Evolutionary conservation across 2,113 vertebrate species (phyloP).

Genomic region (Bos indicus): DNA sequence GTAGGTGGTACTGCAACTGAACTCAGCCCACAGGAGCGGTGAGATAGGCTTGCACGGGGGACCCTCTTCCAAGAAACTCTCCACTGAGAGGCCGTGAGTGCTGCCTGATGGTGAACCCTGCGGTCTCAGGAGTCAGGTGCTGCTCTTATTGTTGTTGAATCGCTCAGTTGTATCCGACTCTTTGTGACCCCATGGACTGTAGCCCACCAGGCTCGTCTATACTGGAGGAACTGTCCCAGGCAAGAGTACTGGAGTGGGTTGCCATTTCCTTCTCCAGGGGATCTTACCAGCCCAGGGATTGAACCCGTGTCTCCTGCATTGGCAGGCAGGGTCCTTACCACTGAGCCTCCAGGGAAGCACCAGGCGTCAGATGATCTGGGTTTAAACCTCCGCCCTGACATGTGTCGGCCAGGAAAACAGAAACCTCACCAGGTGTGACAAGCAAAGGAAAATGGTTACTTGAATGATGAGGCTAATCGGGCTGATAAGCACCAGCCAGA

Average conservation of each 20-base stretch:
- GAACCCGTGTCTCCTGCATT: neutral
- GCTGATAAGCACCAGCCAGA: neutral
- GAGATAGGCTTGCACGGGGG: accelerated
- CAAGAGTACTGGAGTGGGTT: neutral
- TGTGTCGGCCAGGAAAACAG: neutral
- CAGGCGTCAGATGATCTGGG: neutral
- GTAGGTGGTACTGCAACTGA: neutral
- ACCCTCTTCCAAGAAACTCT: neutral
- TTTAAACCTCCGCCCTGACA: neutral
- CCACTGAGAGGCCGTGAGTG: neutral
- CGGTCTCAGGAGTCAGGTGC: no score
- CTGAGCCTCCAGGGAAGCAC: neutral
- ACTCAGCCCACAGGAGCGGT: neutral
- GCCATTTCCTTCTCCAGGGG: neutral
- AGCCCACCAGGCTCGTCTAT: neutral
- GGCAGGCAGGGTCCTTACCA: neutral
- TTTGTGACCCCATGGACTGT: neutral
- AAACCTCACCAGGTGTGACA: neutral
- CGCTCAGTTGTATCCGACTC: neutral
- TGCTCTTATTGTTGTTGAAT: no score
- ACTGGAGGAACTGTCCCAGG: neutral
- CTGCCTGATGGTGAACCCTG: neutral
- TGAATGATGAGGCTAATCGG: neutral
- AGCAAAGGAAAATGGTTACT: neutral
- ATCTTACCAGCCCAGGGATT: neutral